Evolutionary conservation across 2,888 invertebrate genomes (phyloP).

Genomic region (Diogma glabrata): DNA sequence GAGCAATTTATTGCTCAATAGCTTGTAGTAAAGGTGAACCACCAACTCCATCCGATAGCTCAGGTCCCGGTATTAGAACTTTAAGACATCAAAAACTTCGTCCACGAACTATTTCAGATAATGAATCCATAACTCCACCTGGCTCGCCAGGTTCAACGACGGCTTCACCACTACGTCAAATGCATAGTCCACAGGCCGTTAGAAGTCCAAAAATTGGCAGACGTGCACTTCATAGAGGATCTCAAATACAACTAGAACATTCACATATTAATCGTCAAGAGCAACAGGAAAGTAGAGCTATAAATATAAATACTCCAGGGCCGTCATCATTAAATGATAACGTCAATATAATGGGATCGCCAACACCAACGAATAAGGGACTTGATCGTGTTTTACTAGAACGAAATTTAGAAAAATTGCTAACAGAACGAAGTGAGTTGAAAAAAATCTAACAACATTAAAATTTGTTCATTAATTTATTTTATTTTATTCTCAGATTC

Average conservation of each 20-base stretch:
- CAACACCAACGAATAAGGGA: constrained; percentile 26
- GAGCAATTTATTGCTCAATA: constrained; percentile 89
- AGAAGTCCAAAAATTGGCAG: constrained; percentile 45
- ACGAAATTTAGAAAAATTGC: constrained; percentile 27
- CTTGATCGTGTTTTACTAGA: constrained; percentile 28
- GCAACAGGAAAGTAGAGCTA: constrained; percentile 2
- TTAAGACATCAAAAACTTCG: constrained; percentile 29
- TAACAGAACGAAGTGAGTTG: constrained; percentile 23
- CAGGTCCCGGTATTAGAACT: constrained; percentile 53
- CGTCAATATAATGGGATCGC: constrained; percentile 27
- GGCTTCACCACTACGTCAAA: constrained; percentile 40
- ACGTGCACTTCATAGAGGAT: constrained; percentile 36
- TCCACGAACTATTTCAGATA: constrained; percentile 29
- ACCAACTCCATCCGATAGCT: constrained; percentile 73
- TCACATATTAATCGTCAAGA: constrained; percentile 23
- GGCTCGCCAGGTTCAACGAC: constrained; percentile 33
- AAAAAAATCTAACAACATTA: no score
- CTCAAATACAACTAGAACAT: constrained; percentile 21
- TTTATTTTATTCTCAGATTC: no score
- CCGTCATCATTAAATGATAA: neutral
- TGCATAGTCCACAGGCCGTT: constrained; percentile 39
- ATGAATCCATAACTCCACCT: constrained; percentile 33
- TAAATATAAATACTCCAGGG: neutral
- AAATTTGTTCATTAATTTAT: neutral
- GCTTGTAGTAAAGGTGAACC: constrained; percentile 88